Conservation (phyloP, 2,113 vertebrate genomes). For the Colius striatus region DNA sequence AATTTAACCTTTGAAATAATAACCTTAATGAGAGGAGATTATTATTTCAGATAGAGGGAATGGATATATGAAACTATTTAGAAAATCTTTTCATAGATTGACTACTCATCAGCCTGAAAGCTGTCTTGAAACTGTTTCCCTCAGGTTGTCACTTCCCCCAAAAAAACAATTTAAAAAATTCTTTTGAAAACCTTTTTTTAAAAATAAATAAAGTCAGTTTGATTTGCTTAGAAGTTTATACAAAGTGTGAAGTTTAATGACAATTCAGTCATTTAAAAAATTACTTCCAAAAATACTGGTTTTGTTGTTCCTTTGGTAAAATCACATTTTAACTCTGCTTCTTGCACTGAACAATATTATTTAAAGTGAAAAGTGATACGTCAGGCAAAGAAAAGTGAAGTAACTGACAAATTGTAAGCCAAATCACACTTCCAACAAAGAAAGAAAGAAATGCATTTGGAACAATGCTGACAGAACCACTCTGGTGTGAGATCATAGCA, state of each 20-base stretch:
- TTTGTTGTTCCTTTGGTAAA: neutral
- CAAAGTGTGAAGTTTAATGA: neutral
- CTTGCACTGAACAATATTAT: neutral
- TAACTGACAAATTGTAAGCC: neutral
- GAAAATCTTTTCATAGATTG: neutral
- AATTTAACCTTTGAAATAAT: neutral
- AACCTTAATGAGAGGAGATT: neutral
- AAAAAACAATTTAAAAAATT: neutral
- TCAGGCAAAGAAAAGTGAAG: neutral
- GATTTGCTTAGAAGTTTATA: neutral
- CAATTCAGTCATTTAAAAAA: neutral
- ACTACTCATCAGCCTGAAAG: neutral
- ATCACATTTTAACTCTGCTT: neutral
- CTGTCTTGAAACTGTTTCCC: neutral
- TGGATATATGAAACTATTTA: neutral
- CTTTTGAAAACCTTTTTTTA: neutral
- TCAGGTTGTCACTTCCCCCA: neutral
- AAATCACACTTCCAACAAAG: neutral
- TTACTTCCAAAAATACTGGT: neutral
- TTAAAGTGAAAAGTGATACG: neutral
- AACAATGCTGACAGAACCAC: neutral
- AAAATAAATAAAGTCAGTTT: neutral
- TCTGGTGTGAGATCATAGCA: neutral
- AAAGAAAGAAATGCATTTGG: neutral
- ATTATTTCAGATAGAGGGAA: neutral